Evolutionary conservation across 2,888 invertebrate genomes (phyloP).

Genomic region (Labia minor): DNA sequence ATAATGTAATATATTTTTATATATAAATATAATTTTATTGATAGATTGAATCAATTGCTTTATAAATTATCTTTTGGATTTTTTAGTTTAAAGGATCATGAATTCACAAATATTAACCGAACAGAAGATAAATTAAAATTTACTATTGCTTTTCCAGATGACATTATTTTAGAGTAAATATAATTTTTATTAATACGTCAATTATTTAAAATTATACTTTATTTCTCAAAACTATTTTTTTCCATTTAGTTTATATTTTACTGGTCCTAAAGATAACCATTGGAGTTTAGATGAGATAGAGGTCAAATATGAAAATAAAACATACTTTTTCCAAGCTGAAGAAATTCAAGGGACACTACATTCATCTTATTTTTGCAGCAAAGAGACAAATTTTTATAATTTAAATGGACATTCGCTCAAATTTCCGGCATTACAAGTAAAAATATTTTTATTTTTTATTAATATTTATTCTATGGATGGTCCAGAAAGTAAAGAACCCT

Average conservation of each 20-base stretch:
- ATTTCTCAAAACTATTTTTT: background rate
- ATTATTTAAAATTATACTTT: too few species aligned
- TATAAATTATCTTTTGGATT: too few species aligned
- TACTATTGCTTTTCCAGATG: background rate
- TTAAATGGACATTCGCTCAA: background rate
- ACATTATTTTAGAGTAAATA: background rate
- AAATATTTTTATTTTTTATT: background rate
- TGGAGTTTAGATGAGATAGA: constrained; percentile 23
- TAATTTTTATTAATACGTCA: background rate
- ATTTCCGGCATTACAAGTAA: background rate
- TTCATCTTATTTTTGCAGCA: constrained; percentile 31
- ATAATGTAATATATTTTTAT: background rate
- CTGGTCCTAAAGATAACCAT: constrained; percentile 20
- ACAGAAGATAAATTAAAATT: background rate
- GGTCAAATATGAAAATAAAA: background rate
- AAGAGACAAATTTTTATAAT: constrained; percentile 23
- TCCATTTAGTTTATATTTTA: constrained; percentile 14
- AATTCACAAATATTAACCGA: background rate
- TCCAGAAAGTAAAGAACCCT: too few species aligned
- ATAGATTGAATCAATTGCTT: too few species aligned
- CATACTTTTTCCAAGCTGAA: constrained; percentile 17
- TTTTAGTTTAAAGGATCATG: background rate
- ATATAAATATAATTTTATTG: background rate
- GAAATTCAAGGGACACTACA: constrained; percentile 27
- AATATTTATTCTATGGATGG: constrained; percentile 9